Percentiles rank a stretch among this genome's conserved stretches.
phyloP scores from a whole-genome alignment of 2,113 vertebrate genomes.

The Lophura nycthemera region DNA sequence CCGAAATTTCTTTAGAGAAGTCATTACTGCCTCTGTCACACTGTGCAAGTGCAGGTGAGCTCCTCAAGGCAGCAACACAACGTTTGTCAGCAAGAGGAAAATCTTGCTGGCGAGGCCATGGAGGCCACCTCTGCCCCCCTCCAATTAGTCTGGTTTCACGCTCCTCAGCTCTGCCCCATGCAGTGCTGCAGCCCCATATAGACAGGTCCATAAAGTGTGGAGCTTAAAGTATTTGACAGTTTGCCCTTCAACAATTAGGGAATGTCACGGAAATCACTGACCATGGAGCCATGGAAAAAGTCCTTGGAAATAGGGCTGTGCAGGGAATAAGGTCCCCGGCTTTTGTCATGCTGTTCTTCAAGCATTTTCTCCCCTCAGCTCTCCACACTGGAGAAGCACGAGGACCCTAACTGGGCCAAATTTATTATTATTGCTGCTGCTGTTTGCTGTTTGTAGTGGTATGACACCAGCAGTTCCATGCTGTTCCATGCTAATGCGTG shows the following conservation, averaged over 20 bases:
- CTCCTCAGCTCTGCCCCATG: neutral
- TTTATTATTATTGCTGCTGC: neutral
- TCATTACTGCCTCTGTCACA: neutral
- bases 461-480: neutral
- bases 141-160: neutral
- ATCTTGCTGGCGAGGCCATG: neutral
- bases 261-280: neutral
- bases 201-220: fast-evolving
- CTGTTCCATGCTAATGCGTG: neutral
- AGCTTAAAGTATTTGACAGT: neutral
- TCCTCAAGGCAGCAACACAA: neutral
- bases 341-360: neutral
- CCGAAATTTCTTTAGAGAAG: neutral
- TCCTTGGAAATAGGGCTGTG: neutral
- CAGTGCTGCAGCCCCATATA: neutral
- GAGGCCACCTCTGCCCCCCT: neutral
- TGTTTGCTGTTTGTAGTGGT: neutral
- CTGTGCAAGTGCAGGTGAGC: fast-evolving
- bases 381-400: fast-evolving
- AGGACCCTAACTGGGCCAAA: neutral
- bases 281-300: fast-evolving
- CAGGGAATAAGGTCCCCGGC: neutral
- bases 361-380: neutral
- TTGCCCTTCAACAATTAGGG: neutral
- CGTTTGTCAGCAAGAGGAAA: neutral